Conservation (phyloP, 2,113 vertebrate genomes). For the Pipra filicauda region DNA sequence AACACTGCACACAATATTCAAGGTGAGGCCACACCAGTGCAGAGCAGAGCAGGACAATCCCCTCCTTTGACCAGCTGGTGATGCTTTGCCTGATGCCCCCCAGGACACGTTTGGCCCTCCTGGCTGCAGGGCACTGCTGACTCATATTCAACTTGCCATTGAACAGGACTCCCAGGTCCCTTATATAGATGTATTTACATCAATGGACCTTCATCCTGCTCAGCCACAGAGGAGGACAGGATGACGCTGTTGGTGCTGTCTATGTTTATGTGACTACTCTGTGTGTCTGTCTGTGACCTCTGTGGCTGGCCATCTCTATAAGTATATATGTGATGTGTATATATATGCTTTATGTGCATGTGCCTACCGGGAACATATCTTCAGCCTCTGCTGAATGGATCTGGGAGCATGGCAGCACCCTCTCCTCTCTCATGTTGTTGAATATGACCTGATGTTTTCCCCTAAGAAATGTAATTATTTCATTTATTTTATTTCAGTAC, state of each 20-base stretch:
- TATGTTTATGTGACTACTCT: not conserved
- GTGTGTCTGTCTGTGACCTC: not conserved
- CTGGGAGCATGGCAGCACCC: not conserved
- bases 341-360: rapidly evolving
- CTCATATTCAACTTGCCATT: no score
- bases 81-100: no score
- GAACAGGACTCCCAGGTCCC: no score
- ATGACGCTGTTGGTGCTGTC: not conserved
- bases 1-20: no score
- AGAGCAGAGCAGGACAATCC: no score
- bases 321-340: not conserved
- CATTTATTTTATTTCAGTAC: not conserved
- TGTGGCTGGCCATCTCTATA: not conserved
- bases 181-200: no score
- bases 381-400: not conserved
- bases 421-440: not conserved
- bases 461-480: not conserved
- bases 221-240: not conserved
- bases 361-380: not conserved
- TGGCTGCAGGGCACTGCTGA: no score
- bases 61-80: no score
- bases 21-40: no score
- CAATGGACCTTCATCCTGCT: not conserved
- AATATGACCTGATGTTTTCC: not conserved
- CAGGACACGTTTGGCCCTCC: no score